phyloP scores from a whole-genome alignment of 2,113 vertebrate genomes.

The Ibidorhyncha struthersii region DNA sequence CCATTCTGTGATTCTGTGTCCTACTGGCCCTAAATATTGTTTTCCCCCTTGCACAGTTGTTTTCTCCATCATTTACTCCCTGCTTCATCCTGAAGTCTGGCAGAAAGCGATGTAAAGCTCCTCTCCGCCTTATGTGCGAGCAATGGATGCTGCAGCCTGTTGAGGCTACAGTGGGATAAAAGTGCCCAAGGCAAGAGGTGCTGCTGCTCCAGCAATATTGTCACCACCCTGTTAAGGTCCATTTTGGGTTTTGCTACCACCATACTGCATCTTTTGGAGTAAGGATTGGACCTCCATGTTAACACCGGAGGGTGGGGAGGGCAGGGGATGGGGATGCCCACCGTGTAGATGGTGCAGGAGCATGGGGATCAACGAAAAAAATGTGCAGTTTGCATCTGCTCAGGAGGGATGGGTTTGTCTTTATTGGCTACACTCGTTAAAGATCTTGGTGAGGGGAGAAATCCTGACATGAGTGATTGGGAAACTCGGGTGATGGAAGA shows the following conservation, averaged over 20 bases:
- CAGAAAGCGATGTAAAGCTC: background rate
- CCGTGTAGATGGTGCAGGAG: fast-evolving
- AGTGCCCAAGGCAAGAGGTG: background rate
- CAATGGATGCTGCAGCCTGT: too few relatives aligned
- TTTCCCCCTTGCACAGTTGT: background rate
- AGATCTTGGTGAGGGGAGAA: conserved; percentile 8
- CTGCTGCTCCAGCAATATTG: background rate
- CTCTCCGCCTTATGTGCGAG: fast-evolving
- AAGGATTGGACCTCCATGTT: background rate
- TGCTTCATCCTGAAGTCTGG: background rate
- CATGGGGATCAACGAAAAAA: background rate
- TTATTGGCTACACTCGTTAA: background rate
- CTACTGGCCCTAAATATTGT: background rate
- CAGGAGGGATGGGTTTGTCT: background rate
- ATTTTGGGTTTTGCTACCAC: background rate
- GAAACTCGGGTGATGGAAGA: conserved; percentile 46
- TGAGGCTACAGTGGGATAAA: fast-evolving
- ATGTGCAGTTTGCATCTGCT: background rate
- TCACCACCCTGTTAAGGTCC: background rate
- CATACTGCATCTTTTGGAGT: background rate
- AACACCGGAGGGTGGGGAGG: fast-evolving
- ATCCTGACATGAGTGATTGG: conserved; percentile 53
- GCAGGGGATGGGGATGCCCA: background rate
- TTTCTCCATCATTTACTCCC: background rate
- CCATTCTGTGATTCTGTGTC: too few relatives aligned